phyloP scores from a whole-genome alignment of 2,888 invertebrate genomes.

The Drosophila ezoana region DNA sequence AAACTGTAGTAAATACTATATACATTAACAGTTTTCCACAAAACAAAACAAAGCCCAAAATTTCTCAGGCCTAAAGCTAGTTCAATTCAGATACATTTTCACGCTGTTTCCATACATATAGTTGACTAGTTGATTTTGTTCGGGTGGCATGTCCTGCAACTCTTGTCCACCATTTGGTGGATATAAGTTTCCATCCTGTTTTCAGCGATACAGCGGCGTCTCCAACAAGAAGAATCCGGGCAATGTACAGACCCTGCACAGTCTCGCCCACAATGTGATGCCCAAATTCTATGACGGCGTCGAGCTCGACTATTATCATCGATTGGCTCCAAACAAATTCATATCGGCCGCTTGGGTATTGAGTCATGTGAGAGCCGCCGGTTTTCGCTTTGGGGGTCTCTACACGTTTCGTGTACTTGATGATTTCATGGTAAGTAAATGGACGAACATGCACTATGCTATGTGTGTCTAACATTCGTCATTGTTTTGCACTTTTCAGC shows the following conservation, averaged over 20 bases:
- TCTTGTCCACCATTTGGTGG: conserved; percentile 56
- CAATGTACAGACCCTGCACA: conserved; percentile 82
- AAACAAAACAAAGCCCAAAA: conserved; percentile 38
- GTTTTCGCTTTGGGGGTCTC: conserved; percentile 83
- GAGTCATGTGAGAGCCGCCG: conserved; percentile 82
- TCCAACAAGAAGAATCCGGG: conserved; percentile 82
- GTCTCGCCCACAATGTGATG: conserved; percentile 82
- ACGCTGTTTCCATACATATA: conserved; percentile 2
- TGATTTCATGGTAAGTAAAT: conserved; percentile 78
- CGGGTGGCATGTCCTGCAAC: conserved; percentile 59
- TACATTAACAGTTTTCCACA: conserved; percentile 28
- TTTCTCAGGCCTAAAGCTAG: conserved; percentile 22
- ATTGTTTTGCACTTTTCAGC: conserved; percentile 50
- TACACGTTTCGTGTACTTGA: conserved; percentile 74
- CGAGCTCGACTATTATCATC: conserved; percentile 78
- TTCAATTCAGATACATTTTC: conserved; percentile 13
- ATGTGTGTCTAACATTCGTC: not conserved
- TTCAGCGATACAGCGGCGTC: conserved; percentile 70
- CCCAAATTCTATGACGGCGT: conserved; percentile 83
- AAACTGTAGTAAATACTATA: conserved; percentile 17
- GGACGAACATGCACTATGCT: not conserved
- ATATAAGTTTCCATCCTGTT: conserved; percentile 80
- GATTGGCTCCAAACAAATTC: conserved; percentile 81
- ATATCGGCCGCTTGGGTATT: conserved; percentile 80
- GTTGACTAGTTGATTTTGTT: not conserved